Evolutionary conservation across 2,888 invertebrate genomes (phyloP).

Genomic region (Lasius platythorax): DNA sequence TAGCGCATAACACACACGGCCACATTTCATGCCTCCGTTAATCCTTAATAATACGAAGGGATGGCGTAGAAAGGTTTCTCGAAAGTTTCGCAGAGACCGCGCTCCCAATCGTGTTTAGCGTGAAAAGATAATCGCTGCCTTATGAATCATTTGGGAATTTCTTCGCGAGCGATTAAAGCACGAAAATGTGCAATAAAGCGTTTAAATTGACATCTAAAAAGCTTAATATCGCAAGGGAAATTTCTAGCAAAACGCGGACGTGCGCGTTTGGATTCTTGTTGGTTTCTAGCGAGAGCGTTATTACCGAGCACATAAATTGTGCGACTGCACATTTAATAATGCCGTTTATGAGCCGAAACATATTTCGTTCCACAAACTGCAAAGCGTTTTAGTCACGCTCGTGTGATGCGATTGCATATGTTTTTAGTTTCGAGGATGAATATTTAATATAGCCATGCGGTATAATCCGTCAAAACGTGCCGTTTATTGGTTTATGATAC

Average conservation of each 20-base stretch:
- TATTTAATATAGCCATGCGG: conserved; percentile 1
- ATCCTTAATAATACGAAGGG: conserved; percentile 24
- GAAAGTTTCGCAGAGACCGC: background rate
- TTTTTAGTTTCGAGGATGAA: conserved; percentile 23
- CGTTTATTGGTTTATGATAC: background rate
- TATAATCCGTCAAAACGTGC: conserved; percentile 25
- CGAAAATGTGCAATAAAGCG: background rate
- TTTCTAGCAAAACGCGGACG: background rate
- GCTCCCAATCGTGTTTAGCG: background rate
- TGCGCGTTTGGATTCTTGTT: background rate
- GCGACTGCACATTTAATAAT: conserved; percentile 7
- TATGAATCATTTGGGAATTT: background rate
- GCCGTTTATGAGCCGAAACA: conserved; percentile 3
- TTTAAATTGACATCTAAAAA: background rate
- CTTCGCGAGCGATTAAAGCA: background rate
- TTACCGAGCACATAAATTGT: conserved; percentile 5
- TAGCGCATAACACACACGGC: background rate
- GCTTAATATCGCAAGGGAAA: background rate
- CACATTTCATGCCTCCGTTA: conserved; percentile 18
- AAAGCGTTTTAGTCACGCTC: background rate
- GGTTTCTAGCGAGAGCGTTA: background rate
- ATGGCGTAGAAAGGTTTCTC: background rate
- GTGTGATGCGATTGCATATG: background rate
- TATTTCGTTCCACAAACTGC: background rate
- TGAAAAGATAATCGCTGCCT: background rate